phyloP scores from a whole-genome alignment of 2,888 invertebrate genomes.

The Idaea biselata region DNA sequence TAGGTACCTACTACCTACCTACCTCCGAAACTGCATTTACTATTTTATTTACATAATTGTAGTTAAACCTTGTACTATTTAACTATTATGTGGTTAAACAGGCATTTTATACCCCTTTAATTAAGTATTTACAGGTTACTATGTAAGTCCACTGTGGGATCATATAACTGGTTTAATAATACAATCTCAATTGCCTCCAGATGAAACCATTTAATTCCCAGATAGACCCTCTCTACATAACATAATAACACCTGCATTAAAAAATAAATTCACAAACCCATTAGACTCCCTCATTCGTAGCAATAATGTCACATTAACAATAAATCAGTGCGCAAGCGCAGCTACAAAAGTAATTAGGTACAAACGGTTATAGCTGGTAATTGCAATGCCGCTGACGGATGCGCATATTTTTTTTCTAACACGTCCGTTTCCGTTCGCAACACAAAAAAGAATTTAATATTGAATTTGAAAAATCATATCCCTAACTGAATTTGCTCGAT shows the following conservation, averaged over 20 bases:
- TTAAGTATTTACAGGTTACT: too few species aligned
- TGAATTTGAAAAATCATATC: constrained; percentile 68
- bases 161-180: not conserved
- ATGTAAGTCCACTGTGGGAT: not conserved
- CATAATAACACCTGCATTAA: constrained; percentile 7
- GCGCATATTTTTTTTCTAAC: constrained; percentile 74
- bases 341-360: constrained; percentile 56
- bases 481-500: constrained; percentile 79
- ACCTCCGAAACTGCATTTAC: too few species aligned
- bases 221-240: constrained; percentile 7
- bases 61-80: too few species aligned
- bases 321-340: constrained; percentile 28
- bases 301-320: constrained; percentile 15
- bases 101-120: too few species aligned
- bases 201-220: not conserved
- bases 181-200: not conserved
- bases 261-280: constrained; percentile 5
- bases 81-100: too few species aligned
- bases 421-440: constrained; percentile 68
- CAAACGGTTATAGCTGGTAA: constrained; percentile 53
- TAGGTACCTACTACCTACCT: too few species aligned
- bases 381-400: constrained; percentile 68
- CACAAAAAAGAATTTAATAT: constrained; percentile 52
- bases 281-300: constrained; percentile 10
- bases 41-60: too few species aligned